Evolutionary conservation across 2,888 invertebrate species (phyloP), one percentile per base, ranked within the genome.

Genomic region (Ecliptopera silaceata): DNA sequence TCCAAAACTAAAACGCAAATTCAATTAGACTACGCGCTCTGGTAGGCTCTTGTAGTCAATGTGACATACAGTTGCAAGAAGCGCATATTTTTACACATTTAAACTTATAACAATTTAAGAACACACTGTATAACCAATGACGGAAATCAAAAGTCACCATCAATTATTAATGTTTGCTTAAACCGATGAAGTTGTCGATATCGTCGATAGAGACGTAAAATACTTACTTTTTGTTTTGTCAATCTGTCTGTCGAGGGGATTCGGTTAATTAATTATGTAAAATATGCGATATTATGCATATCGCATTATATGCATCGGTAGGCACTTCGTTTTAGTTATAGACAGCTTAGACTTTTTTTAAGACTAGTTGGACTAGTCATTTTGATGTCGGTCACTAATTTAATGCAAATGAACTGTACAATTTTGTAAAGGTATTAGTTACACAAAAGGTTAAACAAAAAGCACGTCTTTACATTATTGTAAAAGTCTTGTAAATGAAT

Each of bases 211-310:
- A 84, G 82, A 86, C 82, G 79, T 84, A 79, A 79, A 79, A 75
- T 74, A 68, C 72, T 74, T 77, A 75, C 72, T 86, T 83, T 82
- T 89, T 87, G 84, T 89, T 88, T 87, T 87, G 86, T 88, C 80
- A 77, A 80, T 82, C 82, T 78, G 84, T 86, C 70, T 74, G 71
- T 75, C 66, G 72, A 70, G 68, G 63, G 69, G 62, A 66, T 70
- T 71, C 68, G 75, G 74, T 78, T 84, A 86, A 88, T 89, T 88
- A 87, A 88, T 89, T 88, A 89, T 88, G 84, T 86, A 80, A 83
- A 88, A 88, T 88, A 84, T 80, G 79, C 76, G 82, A 83, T 85
- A 88, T 85, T 88, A 87, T 88, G 86, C 87, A 84, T 84, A 89
- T 88, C 88, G 77, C 68, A 82, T 88, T 83, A 84, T 71, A 82